phyloP scores from a whole-genome alignment of 2,113 vertebrate species.

The Struthidea cinerea region DNA sequence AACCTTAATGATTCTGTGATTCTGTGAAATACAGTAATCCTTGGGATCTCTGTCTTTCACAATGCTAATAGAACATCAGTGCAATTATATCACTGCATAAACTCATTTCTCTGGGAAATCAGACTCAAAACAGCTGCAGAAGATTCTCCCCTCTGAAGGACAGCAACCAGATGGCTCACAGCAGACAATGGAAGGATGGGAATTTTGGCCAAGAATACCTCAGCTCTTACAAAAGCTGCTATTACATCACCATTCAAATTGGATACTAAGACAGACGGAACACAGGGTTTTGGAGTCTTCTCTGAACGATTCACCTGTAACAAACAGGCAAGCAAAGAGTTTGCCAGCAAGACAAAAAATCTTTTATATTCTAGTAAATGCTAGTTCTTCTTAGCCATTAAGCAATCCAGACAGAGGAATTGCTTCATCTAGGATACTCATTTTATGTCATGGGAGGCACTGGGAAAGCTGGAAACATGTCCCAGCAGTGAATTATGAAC shows the following conservation, averaged over 20 bases:
- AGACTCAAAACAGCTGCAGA: background rate
- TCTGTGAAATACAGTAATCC: background rate
- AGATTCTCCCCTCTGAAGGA: background rate
- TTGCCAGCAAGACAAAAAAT: background rate
- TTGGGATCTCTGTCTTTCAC: background rate
- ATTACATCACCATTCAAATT: background rate
- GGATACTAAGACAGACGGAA: background rate
- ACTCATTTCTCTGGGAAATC: background rate
- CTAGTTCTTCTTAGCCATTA: background rate
- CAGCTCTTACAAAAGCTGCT: background rate
- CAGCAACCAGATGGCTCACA: background rate
- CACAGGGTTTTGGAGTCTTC: background rate
- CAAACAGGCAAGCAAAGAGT: background rate
- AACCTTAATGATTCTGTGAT: background rate
- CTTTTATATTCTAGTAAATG: background rate
- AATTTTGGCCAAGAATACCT: conserved; percentile 5
- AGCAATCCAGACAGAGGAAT: background rate
- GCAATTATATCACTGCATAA: background rate
- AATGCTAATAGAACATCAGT: background rate
- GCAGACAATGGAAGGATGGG: background rate
- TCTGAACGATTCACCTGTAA: background rate
- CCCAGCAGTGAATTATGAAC: background rate
- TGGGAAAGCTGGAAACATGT: background rate
- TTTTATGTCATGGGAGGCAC: background rate
- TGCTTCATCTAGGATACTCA: background rate